Base-by-base conservation (phyloP, 2,888 invertebrate species). In the Sphaerophoria rueppellii region DNA sequence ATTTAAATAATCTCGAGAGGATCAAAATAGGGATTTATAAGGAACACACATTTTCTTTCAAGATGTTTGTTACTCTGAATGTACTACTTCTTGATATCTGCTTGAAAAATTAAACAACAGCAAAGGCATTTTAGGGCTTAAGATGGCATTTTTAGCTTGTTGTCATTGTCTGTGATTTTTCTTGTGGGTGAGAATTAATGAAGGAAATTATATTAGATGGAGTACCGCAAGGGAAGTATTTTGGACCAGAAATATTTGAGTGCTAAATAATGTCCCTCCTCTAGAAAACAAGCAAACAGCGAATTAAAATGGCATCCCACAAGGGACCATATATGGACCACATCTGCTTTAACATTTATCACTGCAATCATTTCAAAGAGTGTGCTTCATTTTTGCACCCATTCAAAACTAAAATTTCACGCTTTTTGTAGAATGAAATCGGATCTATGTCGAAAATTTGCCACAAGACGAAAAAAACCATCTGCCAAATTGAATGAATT, bases 11-110 rank as follows among this genome's bases (percentile, higher is more conserved):
- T 57, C 43, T 12, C 46, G 0, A 12, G 40, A 34, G 46, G 55
- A 16, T 48, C 9, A 46, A 55, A 32, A 61, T n/a, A 34, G 16
- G 40, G 50, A 70, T 61, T 77, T 54, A 69, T 52, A 40, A 3
- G 7, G 65, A 69, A 2, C 32, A 61, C 9, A n/a, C 46, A 46
- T 60, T 40, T 43, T 60, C 6, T 43, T 12, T n/a, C 2, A 46
- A 14, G 58, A 67, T 58, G 69, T 69, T 60, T 58, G 50, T 40
- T 40, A 2, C 9, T 43, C 11, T 4, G 9, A 12, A 9, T 60
- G 60, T n/a, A 11, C 43, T 43, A 54, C 37, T 24, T 24, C 24
- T 43, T 43, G 46, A 34, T 37, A 46, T 37, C 6, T 1, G 50
- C 65, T 67, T 50, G 12, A 55, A 46, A 61, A 37, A 34, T 43